These are phyloP conservation scores for Zapus hudsonius DNA, from an alignment of 2,113 vertebrate species.

Conservation along the genomic window DNA sequence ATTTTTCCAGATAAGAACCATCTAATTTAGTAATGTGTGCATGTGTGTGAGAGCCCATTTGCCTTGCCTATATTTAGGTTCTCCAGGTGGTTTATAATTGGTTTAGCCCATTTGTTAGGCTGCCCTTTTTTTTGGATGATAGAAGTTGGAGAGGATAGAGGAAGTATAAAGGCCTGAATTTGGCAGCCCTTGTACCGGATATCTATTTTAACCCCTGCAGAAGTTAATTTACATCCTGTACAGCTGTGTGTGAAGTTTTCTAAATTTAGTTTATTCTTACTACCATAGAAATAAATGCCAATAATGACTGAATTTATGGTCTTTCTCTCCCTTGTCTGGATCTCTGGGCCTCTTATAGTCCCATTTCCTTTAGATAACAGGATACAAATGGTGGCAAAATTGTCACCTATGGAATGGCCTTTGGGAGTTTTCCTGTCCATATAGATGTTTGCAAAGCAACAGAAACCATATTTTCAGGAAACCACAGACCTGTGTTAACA, in stretches of 20 bases:
- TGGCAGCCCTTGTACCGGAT: slow-evolving; percentile 57
- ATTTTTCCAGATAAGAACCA: too few species aligned
- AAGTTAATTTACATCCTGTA: slow-evolving; percentile 74
- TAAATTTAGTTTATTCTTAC: slow-evolving; percentile 60
- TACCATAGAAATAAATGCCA: slow-evolving; percentile 49
- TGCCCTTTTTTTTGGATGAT: slow-evolving; percentile 4
- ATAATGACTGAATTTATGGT: slow-evolving; percentile 29
- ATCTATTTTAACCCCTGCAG: slow-evolving; percentile 69
- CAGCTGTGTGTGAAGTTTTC: slow-evolving; percentile 61
- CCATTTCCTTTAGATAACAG: slow-evolving; percentile 77
- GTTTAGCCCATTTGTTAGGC: background rate
- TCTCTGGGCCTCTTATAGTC: slow-evolving; percentile 63
- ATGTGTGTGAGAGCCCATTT: background rate
- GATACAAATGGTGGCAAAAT: slow-evolving; percentile 74
- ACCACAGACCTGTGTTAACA: slow-evolving; percentile 63
- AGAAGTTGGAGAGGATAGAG: slow-evolving; percentile 19
- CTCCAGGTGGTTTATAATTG: slow-evolving; percentile 6
- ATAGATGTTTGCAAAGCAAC: slow-evolving; percentile 31
- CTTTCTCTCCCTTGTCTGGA: slow-evolving; percentile 10
- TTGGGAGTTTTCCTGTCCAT: slow-evolving; percentile 2
- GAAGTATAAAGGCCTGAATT: slow-evolving; percentile 43
- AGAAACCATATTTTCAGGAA: slow-evolving; percentile 69
- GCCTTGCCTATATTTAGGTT: background rate
- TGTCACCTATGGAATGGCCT: slow-evolving; percentile 77
- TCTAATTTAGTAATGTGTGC: background rate